These are phyloP conservation scores for Melipona quadrifasciata DNA, from an alignment of 1,140 invertebrate species.

Conservation along the genomic window DNA sequence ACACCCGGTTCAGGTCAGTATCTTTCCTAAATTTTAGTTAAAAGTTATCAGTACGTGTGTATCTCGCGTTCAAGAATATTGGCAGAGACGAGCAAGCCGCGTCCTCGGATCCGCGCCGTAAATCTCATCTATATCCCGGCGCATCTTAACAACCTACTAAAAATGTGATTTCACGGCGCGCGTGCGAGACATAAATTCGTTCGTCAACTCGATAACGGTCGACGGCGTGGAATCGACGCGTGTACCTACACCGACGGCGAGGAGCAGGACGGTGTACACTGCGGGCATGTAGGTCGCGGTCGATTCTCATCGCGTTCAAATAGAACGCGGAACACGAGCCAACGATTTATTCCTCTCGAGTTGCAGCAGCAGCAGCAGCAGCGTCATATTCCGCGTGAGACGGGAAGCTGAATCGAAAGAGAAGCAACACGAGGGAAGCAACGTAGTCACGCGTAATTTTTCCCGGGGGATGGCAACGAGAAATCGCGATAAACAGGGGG, in stretches of 20 bases:
- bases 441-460: background rate
- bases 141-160: background rate
- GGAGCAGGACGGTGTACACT: too few relatives aligned
- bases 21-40: too few relatives aligned
- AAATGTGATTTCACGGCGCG: background rate
- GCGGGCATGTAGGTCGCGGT: background rate
- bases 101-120: background rate
- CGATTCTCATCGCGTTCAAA: background rate
- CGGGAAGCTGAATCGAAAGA: background rate
- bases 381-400: background rate
- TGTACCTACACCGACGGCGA: background rate
- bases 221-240: background rate
- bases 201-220: background rate
- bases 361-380: background rate
- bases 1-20: too few relatives aligned
- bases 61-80: too few relatives aligned
- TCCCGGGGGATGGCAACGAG: background rate
- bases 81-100: too few relatives aligned
- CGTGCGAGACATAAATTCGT: too few relatives aligned
- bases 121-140: background rate
- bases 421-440: background rate
- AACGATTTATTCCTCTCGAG: background rate
- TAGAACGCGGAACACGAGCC: background rate
- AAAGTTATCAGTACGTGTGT: too few relatives aligned
- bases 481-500: slow-evolving; percentile 32